Percentiles rank a stretch among this genome's conserved stretches.
Evolutionary conservation across 2,113 vertebrate genomes (phyloP).

Genomic region (Neofelis nebulosa): DNA sequence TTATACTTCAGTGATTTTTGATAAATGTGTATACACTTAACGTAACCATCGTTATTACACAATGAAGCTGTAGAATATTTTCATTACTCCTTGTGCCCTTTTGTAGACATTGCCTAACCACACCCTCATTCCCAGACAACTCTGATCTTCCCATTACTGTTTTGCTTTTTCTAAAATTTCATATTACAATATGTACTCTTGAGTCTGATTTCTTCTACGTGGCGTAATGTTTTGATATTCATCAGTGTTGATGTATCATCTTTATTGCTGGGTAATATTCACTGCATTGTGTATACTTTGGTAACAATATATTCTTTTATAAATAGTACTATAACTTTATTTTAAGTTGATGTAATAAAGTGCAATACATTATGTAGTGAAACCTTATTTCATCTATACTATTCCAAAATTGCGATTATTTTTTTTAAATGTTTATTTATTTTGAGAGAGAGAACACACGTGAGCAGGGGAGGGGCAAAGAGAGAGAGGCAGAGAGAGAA

Average conservation of each 20-base stretch:
- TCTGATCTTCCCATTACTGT: neutral
- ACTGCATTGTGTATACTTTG: neutral
- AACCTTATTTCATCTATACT: slow-evolving; percentile 41
- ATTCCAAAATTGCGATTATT: neutral
- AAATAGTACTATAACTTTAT: neutral
- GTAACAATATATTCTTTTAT: neutral
- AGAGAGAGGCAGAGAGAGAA: too few species aligned
- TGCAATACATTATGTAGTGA: neutral
- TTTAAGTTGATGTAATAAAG: slow-evolving; percentile 29
- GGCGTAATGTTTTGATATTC: neutral
- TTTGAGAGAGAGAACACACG: too few species aligned
- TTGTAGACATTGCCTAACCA: neutral
- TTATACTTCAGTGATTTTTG: neutral
- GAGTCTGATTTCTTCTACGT: neutral
- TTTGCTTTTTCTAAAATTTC: slow-evolving; percentile 35
- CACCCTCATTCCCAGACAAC: neutral
- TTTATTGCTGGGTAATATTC: slow-evolving; percentile 28
- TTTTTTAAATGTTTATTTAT: neutral
- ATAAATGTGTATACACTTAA: neutral
- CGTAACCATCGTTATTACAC: neutral
- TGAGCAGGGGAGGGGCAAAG: too few species aligned
- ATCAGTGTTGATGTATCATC: neutral
- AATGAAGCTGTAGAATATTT: neutral
- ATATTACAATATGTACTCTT: neutral
- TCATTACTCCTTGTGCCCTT: neutral